Evolutionary conservation across 2,797 vertebrate species (phyloP).

Genomic region (Cyprinodon diabolis): DNA sequence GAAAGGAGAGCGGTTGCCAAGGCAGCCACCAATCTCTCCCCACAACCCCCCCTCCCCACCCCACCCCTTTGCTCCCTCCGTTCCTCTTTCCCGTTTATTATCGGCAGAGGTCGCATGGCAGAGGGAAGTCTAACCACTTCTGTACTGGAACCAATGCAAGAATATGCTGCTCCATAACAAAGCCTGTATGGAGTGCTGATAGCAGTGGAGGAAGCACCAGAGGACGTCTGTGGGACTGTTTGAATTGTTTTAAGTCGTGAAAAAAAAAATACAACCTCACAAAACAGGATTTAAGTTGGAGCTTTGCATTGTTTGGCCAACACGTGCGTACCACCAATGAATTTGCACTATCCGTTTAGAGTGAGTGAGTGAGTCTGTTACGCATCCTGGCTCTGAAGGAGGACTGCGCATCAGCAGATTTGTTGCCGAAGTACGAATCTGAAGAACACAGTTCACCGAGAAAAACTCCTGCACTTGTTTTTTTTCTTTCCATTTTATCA

Average conservation of each 20-base stretch:
- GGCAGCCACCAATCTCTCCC: slow-evolving; percentile 82
- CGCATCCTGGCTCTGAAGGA: slow-evolving; percentile 59
- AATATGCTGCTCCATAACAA: slow-evolving; percentile 81
- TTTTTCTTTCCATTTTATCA: not conserved
- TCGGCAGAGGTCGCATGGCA: slow-evolving; percentile 89
- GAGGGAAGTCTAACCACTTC: slow-evolving; percentile 79
- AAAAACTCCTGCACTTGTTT: slow-evolving; percentile 73
- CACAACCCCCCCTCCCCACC: no score
- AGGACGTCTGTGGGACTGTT: slow-evolving; percentile 32
- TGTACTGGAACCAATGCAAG: slow-evolving; percentile 79
- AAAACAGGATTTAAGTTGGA: slow-evolving; percentile 69
- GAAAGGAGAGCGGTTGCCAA: slow-evolving; percentile 81
- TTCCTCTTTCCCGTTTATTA: slow-evolving; percentile 83
- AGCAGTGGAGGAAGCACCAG: slow-evolving; percentile 42
- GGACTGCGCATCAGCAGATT: slow-evolving; percentile 76
- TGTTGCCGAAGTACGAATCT: slow-evolving; percentile 81
- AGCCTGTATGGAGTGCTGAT: slow-evolving; percentile 73
- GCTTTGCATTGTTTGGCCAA: slow-evolving; percentile 62
- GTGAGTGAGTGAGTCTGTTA: slow-evolving; percentile 53
- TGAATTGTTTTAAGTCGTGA: slow-evolving; percentile 13
- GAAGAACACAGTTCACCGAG: slow-evolving; percentile 74
- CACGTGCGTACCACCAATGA: slow-evolving; percentile 67
- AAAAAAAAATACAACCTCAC: slow-evolving; percentile 6
- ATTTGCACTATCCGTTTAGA: slow-evolving; percentile 39
- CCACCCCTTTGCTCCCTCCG: slow-evolving; percentile 72